Base-by-base conservation (phyloP, 2,113 vertebrate genomes). In the Rhinoderma darwinii region DNA sequence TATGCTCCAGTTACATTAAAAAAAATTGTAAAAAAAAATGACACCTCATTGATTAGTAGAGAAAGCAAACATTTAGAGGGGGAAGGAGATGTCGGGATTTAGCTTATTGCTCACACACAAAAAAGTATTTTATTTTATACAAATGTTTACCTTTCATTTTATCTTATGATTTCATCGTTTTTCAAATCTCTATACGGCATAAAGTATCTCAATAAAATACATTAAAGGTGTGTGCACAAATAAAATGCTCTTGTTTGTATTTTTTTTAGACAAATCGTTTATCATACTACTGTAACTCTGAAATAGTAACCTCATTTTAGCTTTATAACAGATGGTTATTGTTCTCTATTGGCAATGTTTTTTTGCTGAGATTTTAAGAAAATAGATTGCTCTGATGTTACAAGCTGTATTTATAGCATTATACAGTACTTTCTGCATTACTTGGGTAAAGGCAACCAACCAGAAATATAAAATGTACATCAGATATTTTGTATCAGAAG, bases 391-490 rank as follows among this genome's bases (percentile, higher is more conserved):
- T 75, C 41, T 75, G 14, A 75, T 75, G 37, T 75, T 25, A 41
- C 70, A 61, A 75, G 75, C 20, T 76, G 63, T 84, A 76, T 76
- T 43, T 15, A n/a, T 61, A n/a, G 32, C 35, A 47, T 84, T 39
- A 80, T 70, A 37, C 32, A 37, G 32, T 89, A 35, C 37, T 87
- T 88, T 91, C 89, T 88, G 70, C 75, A 81, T 90, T 88, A 77
- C 84, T 89, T 89, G 79, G 91, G 88, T 88, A 91, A 88, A 91
- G 50, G 88, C 75, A 88, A 88, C 90, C 89, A 89, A 89, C 88
- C 20, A 89, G 54, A 93, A 90, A 93, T 93, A 94, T 92, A 93
- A 88, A 90, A 93, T 90, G 89, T 84, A 91, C 93, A 92, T 93
- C 90, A 93, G 89, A 70, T 2, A 88, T 92, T 92, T 93, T 92